phyloP scores from a whole-genome alignment of 2,888 invertebrate genomes.

The Torymus tubicola region DNA sequence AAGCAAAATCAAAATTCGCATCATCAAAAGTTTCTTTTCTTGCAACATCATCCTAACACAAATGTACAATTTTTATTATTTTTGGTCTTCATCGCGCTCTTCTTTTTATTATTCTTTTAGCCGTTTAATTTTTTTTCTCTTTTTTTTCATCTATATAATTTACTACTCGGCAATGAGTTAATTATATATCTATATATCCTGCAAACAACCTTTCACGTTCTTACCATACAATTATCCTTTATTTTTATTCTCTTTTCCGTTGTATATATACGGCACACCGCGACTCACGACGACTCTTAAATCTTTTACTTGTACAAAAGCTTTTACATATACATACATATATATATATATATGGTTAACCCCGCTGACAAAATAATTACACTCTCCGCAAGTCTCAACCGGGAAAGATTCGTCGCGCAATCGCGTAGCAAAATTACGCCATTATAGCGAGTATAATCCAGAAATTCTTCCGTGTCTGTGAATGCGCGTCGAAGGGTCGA shows the following conservation, averaged over 20 bases:
- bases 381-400: too few relatives aligned
- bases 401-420: background rate
- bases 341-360: too few relatives aligned
- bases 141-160: slow-evolving; percentile 1
- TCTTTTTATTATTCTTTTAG: slow-evolving; percentile 31
- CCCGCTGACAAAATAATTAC: too few relatives aligned
- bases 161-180: background rate
- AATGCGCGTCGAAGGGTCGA: slow-evolving; percentile 26
- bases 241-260: slow-evolving; percentile 1
- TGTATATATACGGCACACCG: background rate
- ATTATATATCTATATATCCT: too few relatives aligned
- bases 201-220: too few relatives aligned
- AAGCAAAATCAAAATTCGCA: background rate
- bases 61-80: background rate
- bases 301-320: too few relatives aligned
- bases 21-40: slow-evolving; percentile 17
- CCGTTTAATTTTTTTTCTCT: background rate
- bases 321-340: too few relatives aligned
- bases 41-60: background rate
- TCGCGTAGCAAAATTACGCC: background rate
- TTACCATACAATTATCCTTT: too few relatives aligned
- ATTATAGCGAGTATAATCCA: background rate
- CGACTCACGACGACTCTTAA: background rate
- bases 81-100: slow-evolving; percentile 28
- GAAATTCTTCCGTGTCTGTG: background rate